Evolutionary conservation across 1,140 invertebrate genomes (phyloP), one percentile per base, ranked within the genome.

Genomic region (Macrobrachium nipponense): DNA sequence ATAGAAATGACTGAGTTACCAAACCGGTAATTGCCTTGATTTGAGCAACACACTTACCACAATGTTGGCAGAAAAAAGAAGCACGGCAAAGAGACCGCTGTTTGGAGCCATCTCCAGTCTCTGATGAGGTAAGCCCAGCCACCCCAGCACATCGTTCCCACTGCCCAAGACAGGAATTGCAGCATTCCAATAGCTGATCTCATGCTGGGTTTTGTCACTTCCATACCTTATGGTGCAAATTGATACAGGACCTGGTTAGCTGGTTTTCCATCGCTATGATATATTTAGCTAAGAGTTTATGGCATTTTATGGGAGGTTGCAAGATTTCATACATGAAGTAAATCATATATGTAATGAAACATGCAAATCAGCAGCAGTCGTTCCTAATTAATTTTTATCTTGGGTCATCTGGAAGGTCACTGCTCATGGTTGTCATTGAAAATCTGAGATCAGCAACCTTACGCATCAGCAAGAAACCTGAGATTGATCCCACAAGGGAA

Each of bases 71-170:
- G 79, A 66, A 81, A 59, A 14, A 81, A 36, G 7, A 81, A 15
- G 23, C 62, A 70, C 0, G 79, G 79, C 27, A 81, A 27, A 51
- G 79, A 81, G 20, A 81, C 64, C 0, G 44, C 17, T 36, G 58
- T 27, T 23, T 81, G 79, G 6, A 81, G 64, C 79, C 79, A 81
- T 6, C 79, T 62, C 79, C 79, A 81, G 36, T 81, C 79, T 20
- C 79, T 36, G 2, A 81, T 58, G 8, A 81, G 62, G 43, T 59
- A 81, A 20, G 79, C 79, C 17, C 36, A 64, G 5, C 61, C 64
- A 44, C 79, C 64, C 61, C 61, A 81, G 0, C 18, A 8, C 44
- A 59, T 15, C 2, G 79, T 81, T 0, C 64, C 79, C 36, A 81
- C 6, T 18, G 64, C 18, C 79, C 79, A 81, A 7, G 79, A n/a